Evolutionary conservation across 2,888 invertebrate species (phyloP).

Genomic region (Trichogramma dendrolimi): DNA sequence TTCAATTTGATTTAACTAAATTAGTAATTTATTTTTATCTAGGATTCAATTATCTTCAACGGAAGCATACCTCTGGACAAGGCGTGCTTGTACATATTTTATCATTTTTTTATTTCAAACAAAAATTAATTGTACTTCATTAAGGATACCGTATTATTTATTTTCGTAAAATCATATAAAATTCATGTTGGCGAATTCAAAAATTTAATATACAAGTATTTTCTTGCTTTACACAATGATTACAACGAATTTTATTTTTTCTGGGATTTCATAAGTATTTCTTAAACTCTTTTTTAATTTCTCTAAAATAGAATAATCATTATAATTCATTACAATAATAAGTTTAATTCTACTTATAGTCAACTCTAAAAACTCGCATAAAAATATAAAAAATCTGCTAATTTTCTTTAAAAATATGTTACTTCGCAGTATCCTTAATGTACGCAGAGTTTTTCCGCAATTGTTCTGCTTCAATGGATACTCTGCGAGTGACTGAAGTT

Average conservation of each 20-base stretch:
- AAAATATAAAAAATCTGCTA: conserved; percentile 32
- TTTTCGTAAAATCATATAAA: conserved; percentile 25
- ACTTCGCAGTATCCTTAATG: conserved; percentile 31
- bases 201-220: conserved; percentile 26
- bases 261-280: conserved; percentile 28
- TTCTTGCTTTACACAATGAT: conserved; percentile 25
- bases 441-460: conserved; percentile 28
- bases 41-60: conserved; percentile 11
- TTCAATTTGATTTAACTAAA: neutral
- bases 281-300: conserved; percentile 17
- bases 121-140: conserved; percentile 30
- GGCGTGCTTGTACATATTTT: conserved; percentile 24
- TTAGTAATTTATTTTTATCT: conserved; percentile 5
- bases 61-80: conserved; percentile 20
- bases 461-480: conserved; percentile 30
- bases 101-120: conserved; percentile 27
- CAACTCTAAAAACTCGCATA: conserved; percentile 31
- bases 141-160: conserved; percentile 28
- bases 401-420: conserved; percentile 29
- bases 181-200: conserved; percentile 28
- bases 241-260: conserved; percentile 25
- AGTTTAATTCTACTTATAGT: conserved; percentile 30
- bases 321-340: conserved; percentile 27
- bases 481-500: conserved; percentile 27
- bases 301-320: conserved; percentile 27